These are phyloP conservation scores for Drosophila nigricruria DNA, from an alignment of 2,888 invertebrate genomes.

Conservation along the genomic window DNA sequence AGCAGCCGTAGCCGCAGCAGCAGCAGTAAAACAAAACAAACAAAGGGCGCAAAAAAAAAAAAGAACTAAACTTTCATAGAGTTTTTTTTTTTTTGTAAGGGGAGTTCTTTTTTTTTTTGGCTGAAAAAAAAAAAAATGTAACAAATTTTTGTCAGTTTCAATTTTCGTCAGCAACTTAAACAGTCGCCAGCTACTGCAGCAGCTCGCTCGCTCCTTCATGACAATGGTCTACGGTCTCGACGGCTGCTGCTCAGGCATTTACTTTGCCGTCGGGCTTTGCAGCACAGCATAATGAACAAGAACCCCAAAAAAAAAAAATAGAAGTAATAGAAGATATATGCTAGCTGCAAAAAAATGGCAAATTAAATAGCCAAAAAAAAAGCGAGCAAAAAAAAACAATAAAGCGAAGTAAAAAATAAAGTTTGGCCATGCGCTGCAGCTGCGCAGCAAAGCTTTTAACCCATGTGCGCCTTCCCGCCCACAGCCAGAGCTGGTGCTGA, in stretches of 20 bases:
- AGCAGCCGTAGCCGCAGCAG: constrained; percentile 41
- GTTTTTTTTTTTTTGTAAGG: constrained; percentile 56
- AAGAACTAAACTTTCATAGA: constrained; percentile 35
- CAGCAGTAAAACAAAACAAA: constrained; percentile 75
- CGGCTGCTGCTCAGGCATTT: constrained; percentile 71
- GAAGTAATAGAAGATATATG: constrained; percentile 52
- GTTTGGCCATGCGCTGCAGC: constrained; percentile 60
- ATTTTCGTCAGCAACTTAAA: constrained; percentile 70
- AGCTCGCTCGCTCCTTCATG: constrained; percentile 50
- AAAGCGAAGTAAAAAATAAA: constrained; percentile 6
- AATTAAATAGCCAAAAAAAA: constrained; percentile 80
- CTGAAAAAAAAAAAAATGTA: constrained; percentile 60
- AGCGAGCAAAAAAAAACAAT: background rate
- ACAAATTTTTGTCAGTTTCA: constrained; percentile 83
- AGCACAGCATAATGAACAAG: constrained; percentile 78
- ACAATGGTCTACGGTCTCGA: constrained; percentile 70
- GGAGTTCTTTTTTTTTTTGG: background rate
- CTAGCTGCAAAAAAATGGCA: constrained; percentile 70
- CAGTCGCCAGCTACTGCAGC: constrained; percentile 27
- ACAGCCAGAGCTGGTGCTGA: constrained; percentile 28
- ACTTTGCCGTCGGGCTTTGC: constrained; percentile 82
- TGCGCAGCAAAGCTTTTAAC: constrained; percentile 68
- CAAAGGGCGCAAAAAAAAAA: constrained; percentile 42
- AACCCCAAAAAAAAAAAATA: constrained; percentile 45
- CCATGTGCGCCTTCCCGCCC: constrained; percentile 41